Conservation (phyloP, 2,888 invertebrate genomes). For the Gari tellinella region DNA sequence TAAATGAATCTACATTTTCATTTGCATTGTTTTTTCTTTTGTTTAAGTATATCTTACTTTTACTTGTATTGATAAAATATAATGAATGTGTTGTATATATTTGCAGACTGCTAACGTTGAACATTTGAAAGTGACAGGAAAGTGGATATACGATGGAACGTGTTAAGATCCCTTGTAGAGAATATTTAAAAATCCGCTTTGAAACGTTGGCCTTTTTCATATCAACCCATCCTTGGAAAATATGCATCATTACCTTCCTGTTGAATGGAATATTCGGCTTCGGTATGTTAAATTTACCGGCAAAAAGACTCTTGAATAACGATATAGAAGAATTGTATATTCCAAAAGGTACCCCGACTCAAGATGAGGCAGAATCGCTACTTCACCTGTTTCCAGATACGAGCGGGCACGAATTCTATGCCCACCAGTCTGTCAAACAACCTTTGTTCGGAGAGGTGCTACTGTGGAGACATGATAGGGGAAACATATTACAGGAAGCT, state of each 20-base stretch:
- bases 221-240: slow-evolving; percentile 42
- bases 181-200: no score
- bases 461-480: slow-evolving; percentile 12
- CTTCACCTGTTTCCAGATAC: slow-evolving; percentile 30
- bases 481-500: slow-evolving; percentile 25
- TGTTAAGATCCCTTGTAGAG: no score
- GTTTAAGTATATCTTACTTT: no score
- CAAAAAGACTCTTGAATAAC: slow-evolving; percentile 35
- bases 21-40: no score
- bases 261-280: slow-evolving; percentile 39
- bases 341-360: slow-evolving; percentile 28
- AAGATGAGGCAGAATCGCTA: slow-evolving; percentile 11
- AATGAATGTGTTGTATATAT: no score
- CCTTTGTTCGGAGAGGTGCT: slow-evolving; percentile 34
- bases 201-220: slow-evolving; percentile 22
- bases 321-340: slow-evolving; percentile 45
- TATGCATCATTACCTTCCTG: slow-evolving; percentile 29
- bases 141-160: no score
- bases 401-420: slow-evolving; percentile 24
- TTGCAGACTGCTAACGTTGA: no score
- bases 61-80: no score
- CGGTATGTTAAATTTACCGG: slow-evolving; percentile 25
- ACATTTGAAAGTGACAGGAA: no score
- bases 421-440: slow-evolving; percentile 30
- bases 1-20: no score